phyloP scores from a whole-genome alignment of 92 coral and sea anemone genomes.

The Isaurus tuberculatus region DNA sequence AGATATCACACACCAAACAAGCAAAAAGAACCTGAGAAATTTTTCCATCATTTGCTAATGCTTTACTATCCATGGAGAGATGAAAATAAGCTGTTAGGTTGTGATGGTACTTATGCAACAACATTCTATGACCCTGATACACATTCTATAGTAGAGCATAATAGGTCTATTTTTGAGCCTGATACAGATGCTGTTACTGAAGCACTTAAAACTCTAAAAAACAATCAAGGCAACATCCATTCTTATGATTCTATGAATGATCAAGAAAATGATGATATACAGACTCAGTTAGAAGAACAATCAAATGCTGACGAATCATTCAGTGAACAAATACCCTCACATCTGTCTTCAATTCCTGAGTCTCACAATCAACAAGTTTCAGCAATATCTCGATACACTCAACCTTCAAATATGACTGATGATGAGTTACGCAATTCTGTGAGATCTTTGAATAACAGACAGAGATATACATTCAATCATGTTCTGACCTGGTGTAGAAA shows the following conservation, averaged over 20 bases:
- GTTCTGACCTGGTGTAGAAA: constrained; percentile 42
- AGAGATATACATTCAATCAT: constrained; percentile 11
- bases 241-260: background rate
- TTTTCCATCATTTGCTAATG: no score
- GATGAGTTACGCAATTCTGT: constrained; percentile 18
- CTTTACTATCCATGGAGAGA: no score
- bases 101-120: background rate
- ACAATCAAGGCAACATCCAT: background rate
- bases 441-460: constrained; percentile 20
- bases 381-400: background rate
- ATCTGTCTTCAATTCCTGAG: background rate
- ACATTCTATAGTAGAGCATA: background rate
- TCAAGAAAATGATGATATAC: background rate
- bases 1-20: no score
- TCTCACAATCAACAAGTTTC: background rate
- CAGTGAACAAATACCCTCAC: no score
- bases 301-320: background rate
- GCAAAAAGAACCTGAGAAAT: no score
- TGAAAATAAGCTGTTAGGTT: no score
- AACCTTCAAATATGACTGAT: constrained; percentile 13
- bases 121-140: background rate
- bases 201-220: constrained; percentile 1
- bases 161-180: background rate
- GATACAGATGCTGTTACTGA: no score
- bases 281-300: no score